These are phyloP conservation scores for Nasonia oneida DNA, from an alignment of 2,888 invertebrate genomes.

Conservation along the genomic window DNA sequence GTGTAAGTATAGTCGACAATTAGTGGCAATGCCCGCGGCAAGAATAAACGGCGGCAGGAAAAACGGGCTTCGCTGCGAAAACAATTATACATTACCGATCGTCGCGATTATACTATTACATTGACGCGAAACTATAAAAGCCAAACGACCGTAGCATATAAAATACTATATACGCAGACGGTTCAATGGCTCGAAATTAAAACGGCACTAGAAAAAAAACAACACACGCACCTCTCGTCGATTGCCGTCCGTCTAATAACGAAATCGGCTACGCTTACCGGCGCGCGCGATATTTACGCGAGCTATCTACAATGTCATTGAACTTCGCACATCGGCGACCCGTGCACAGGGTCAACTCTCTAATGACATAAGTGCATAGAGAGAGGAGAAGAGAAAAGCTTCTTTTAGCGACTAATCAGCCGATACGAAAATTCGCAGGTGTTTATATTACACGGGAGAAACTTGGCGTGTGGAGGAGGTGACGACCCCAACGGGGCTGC, in stretches of 20 bases:
- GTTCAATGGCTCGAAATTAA: background rate
- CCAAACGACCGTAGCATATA: background rate
- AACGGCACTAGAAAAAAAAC: background rate
- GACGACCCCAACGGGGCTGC: background rate
- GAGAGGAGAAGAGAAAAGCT: background rate
- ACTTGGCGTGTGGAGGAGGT: background rate
- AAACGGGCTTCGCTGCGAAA: background rate
- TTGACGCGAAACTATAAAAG: background rate
- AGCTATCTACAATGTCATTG: conserved; percentile 9
- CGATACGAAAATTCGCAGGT: background rate
- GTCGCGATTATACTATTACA: background rate
- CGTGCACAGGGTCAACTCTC: background rate
- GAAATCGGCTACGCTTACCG: conserved; percentile 14
- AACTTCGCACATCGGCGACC: conserved; percentile 4
- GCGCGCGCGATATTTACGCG: background rate
- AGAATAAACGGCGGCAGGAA: background rate
- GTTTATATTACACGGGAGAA: background rate
- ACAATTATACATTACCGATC: background rate
- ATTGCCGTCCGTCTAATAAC: background rate
- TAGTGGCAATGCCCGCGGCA: background rate
- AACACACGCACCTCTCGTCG: background rate
- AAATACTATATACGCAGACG: background rate
- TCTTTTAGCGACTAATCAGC: too few relatives aligned
- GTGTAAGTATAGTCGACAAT: background rate
- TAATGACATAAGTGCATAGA: background rate